Evolutionary conservation across 2,113 vertebrate species (phyloP), one percentile per base, ranked within the genome.

Genomic region (Serilophus lunatus): DNA sequence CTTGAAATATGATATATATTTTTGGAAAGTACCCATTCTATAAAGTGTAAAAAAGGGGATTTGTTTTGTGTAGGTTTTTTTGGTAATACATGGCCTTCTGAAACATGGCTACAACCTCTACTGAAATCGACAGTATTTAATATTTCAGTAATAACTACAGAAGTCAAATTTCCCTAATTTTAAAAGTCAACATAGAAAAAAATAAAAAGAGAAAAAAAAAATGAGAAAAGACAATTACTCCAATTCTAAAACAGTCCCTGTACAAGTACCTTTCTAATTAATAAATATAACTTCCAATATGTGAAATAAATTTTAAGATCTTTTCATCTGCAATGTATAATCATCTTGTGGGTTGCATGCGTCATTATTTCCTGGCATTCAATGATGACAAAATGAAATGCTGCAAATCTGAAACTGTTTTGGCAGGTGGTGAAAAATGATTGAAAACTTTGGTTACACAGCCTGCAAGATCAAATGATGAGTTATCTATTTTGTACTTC

Each of bases 381-480:
- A 68, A 0, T 25, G 6, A 10, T 79, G 40, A 76, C 36, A 90
- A 82, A 86, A 78, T 79, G 19, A 96, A 91, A 10, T 90, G 75
- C 26, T 69, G 28, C 11, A 82, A 53, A 72, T 88, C 56, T 86
- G 17, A 77, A 90, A 56, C 13, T 72, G 25, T 83, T 86, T 74
- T 40, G 8, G 24, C 66, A 93, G 40, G 13, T 61, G 17, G 19
- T 40, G 22, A 53, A 88, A 69, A 90, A 88, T 69, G 7, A 86
- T 69, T 61, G 88, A 86, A 92, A 96, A 90, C 28, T 63, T 90
- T 19, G 35, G 59, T 92, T 90, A 82, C 24, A 61, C 4, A 90
- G 19, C 7, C 36, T 86, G 92, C 50, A 65, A 61, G 63, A 92
- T 40, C 53, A 90, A 88, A 57, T 57, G 8, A 72, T 74, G 17